A percentile compares a stretch with the other conserved stretches of the same genome.
These are phyloP conservation scores for Syrrhaptes paradoxus DNA, from an alignment of 2,113 vertebrate genomes.

Conservation along the genomic window DNA sequence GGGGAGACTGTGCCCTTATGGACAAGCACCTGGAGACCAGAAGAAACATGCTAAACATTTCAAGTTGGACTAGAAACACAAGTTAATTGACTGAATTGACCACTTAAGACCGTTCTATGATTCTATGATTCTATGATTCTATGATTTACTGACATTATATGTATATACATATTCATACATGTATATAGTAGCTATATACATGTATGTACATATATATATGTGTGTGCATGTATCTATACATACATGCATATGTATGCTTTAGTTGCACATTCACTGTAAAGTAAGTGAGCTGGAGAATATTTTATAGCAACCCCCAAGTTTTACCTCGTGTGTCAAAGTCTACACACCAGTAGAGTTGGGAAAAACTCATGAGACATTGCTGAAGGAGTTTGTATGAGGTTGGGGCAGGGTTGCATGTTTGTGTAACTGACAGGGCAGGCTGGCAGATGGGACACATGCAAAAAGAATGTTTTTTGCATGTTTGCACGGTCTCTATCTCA, in stretches of 20 bases:
- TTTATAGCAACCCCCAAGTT: neutral
- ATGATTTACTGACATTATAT: neutral
- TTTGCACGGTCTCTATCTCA: neutral
- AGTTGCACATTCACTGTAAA: neutral
- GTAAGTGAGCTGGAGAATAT: neutral
- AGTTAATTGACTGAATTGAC: neutral
- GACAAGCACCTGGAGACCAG: neutral
- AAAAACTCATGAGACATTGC: neutral
- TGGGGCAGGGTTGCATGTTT: fast-evolving
- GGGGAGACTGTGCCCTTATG: neutral
- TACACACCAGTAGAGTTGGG: neutral
- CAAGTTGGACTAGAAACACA: neutral
- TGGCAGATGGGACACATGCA: neutral
- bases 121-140: no score
- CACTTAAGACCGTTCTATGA: neutral
- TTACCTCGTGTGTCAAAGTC: neutral
- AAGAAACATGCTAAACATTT: neutral
- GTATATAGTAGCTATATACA: neutral
- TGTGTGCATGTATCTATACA: no score
- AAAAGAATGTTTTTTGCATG: neutral
- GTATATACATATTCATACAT: neutral
- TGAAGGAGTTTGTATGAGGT: neutral
- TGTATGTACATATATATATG: no score
- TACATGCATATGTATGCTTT: neutral
- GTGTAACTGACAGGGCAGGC: neutral